Evolutionary conservation across 2,888 invertebrate species (phyloP), one percentile per base, ranked within the genome.

Genomic region (Lysandra bellargus): DNA sequence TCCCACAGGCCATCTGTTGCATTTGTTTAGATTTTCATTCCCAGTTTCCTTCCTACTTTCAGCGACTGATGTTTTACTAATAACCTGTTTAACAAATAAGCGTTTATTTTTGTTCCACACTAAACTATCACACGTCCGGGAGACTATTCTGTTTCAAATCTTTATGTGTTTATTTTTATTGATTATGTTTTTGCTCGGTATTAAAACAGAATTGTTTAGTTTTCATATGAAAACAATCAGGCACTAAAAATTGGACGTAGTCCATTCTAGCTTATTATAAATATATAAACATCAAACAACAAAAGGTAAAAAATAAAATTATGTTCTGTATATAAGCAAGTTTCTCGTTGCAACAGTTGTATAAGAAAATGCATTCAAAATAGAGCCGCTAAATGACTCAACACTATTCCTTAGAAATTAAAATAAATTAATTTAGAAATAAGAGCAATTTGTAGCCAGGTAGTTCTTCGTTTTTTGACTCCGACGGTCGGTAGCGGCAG

Each of bases 61-160:
- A 88, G 89, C 91, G 88, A 87, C 85, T 88, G 86, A 90, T 92
- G 92, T 91, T 93, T 91, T 91, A 89, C 90, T 91, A 92, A 92
- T 92, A 93, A 92, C 88, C 89, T 90, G 91, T 91, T 90, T 89
- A 91, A 91, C 90, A 90, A 92, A 92, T 92, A 92, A 91, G 89
- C 88, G 91, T 92, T 92, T 93, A 93, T 93, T 93, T 93, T 92
- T 84, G 90, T 92, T 92, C 88, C 85, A 86, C 88, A 89, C 90
- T 88, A 88, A 91, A 89, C 91, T 88, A 92, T 92, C 92, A 92
- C 92, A 92, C 88, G 90, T 90, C 91, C 92, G 89, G 88, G 88
- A 90, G 90, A 90, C 88, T 87, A 90, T 91, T 92, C 93, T 93
- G 93, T 91, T 93, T 93, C 92, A 88, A 92, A 93, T 93, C 92